Conservation (phyloP, 1,140 invertebrate genomes). For the Pseudomyrmex concolor region DNA sequence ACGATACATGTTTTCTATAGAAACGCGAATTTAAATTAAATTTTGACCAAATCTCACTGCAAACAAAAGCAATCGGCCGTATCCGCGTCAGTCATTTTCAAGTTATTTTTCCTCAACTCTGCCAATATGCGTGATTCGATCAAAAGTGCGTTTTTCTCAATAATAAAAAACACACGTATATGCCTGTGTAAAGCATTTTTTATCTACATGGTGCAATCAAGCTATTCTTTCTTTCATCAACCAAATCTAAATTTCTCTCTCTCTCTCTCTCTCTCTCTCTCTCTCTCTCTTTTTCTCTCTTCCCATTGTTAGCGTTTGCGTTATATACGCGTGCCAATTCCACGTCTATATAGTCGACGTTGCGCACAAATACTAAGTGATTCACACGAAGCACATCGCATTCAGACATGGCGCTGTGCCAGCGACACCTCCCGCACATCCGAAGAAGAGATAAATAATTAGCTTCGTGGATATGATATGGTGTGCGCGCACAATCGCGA, state of each 20-base stretch:
- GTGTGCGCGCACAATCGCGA: slow-evolving; percentile 6
- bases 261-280: too few relatives aligned
- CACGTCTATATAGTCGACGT: not conserved
- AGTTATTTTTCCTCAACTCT: slow-evolving; percentile 24
- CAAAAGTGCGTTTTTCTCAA: slow-evolving; percentile 2
- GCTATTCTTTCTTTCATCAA: not conserved
- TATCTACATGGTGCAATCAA: too few relatives aligned
- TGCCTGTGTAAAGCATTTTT: too few relatives aligned
- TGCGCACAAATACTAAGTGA: slow-evolving; percentile 11
- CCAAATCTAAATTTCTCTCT: not conserved
- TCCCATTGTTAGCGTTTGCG: not conserved
- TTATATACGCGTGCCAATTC: not conserved
- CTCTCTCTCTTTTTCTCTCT: not conserved
- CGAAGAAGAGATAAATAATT: slow-evolving; percentile 46
- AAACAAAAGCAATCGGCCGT: slow-evolving; percentile 32
- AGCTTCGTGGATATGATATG: slow-evolving; percentile 24
- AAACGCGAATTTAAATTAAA: slow-evolving; percentile 42
- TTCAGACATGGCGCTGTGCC: slow-evolving; percentile 45
- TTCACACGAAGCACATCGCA: not conserved
- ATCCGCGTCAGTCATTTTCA: not conserved
- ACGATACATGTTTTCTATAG: slow-evolving; percentile 28
- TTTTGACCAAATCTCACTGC: slow-evolving; percentile 43
- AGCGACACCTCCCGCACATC: slow-evolving; percentile 9
- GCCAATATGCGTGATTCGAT: slow-evolving; percentile 6
- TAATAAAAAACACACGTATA: not conserved